phyloP scores from a whole-genome alignment of 2,888 invertebrate species.

The Cosmorhoe ocellata region DNA sequence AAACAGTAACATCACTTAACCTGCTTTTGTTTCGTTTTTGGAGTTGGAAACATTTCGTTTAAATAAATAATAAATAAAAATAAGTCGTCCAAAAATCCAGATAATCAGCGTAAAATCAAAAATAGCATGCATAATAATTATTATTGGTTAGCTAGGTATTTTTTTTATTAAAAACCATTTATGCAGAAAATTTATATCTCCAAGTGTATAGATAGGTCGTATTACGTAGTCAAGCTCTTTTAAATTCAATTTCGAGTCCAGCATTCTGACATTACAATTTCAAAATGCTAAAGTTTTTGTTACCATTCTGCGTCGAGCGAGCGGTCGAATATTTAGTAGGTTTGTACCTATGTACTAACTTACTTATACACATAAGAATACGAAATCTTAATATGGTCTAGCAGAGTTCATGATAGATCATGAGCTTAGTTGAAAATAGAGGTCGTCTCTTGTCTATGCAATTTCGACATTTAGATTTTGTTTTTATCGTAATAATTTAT shows the following conservation, averaged over 20 bases:
- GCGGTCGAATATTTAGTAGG: conserved; percentile 38
- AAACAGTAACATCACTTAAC: too few species aligned
- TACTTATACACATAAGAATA: conserved; percentile 11
- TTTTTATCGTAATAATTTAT: conserved; percentile 17
- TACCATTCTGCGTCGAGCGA: conserved; percentile 37
- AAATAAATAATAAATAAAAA: too few species aligned
- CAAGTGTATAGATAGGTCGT: too few species aligned
- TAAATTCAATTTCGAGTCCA: conserved; percentile 7
- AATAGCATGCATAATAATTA: too few species aligned
- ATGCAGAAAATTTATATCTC: too few species aligned
- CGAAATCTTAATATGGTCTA: conserved; percentile 26
- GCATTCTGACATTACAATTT: conserved; percentile 51
- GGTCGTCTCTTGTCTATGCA: conserved; percentile 27
- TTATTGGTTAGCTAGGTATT: too few species aligned
- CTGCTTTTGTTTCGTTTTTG: too few species aligned
- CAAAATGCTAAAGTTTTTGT: conserved; percentile 59
- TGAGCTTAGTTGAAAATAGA: conserved; percentile 27
- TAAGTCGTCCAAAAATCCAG: too few species aligned
- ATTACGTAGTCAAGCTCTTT: background rate
- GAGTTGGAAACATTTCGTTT: too few species aligned
- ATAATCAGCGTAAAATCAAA: too few species aligned
- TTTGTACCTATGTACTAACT: conserved; percentile 1
- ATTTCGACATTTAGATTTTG: conserved; percentile 11
- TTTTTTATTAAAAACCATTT: too few species aligned
- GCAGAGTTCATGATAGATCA: conserved; percentile 21